Evolutionary conservation across 2,888 invertebrate species (phyloP), one percentile per base, ranked within the genome.

Genomic region (Morpho deidamia): DNA sequence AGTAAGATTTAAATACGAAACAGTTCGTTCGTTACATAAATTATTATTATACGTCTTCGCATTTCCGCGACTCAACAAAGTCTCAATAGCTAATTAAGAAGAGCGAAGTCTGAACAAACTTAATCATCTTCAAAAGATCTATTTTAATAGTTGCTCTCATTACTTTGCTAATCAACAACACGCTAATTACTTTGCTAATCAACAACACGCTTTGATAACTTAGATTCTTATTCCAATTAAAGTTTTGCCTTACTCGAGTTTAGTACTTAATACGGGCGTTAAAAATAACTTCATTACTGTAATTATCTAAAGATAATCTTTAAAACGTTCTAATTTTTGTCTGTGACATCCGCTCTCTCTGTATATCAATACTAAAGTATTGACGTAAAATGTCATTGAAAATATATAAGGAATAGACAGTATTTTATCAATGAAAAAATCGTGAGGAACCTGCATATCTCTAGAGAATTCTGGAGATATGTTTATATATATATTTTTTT

Each of bases 171-270:
- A 53, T 50, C 46, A 51, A 38, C 33, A 47, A 11, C 38, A 38
- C 43, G 43, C 46, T 56, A 56, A 56, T 56, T 53, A 44, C 56
- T 40, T 50, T n/a, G 32, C 34, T 43, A 53, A 53, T 50, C 46
- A 51, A 38, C 33, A 14, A 12, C 12, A 11, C 9, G 51, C 34
- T 39, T 53, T 32, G 32, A 11, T 23, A 44, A 34, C 14, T 46
- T 38, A 8, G 23, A n/a, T 40, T 40, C 4, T 12, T 12, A 12
- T 40, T 40, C 8, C 23, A 40, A 12, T 40, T 11, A 8, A 40
- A 40, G 40, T 40, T 40, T 11, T 8, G 40, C 11, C 11, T 40
- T 40, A 5, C 3, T 5, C 23, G 23, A 23, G 23, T 23, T n/a
- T n/a, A n/a, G n/a, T n/a, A n/a, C n/a, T n/a, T n/a, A n/a, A n/a